Conservation (phyloP, 2,113 vertebrate genomes). For the Sapayoa aenigma region DNA sequence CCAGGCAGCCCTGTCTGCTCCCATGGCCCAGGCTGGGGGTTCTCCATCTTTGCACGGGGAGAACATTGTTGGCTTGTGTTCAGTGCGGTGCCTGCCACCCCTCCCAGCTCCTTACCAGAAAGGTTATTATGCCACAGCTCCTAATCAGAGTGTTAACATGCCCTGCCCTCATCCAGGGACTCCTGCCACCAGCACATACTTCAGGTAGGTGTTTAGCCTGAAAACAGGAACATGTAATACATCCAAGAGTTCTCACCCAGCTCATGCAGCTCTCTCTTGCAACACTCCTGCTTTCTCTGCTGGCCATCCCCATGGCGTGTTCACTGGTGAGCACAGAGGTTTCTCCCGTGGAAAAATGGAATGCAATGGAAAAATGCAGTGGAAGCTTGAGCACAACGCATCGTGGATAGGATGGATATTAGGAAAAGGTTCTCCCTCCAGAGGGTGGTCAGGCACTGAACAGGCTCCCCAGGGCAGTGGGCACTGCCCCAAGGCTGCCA, state of each 20-base stretch:
- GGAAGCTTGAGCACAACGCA: neutral
- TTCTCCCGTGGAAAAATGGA: neutral
- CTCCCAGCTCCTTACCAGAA: neutral
- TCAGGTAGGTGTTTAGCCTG: neutral
- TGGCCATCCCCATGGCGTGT: neutral
- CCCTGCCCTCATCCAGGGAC: neutral
- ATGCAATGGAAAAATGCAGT: neutral
- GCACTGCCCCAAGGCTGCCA: neutral
- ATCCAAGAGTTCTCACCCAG: neutral
- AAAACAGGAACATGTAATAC: neutral
- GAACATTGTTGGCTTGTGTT: accelerated
- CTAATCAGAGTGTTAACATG: neutral
- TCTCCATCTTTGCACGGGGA: neutral
- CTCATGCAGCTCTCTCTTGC: neutral
- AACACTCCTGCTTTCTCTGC: neutral
- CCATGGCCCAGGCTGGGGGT: neutral
- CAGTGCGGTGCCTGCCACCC: neutral
- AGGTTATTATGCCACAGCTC: neutral
- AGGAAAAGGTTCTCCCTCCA: neutral
- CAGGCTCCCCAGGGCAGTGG: neutral
- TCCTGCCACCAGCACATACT: neutral
- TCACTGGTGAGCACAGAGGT: neutral
- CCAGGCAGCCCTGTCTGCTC: accelerated
- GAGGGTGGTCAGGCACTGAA: neutral
- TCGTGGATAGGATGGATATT: accelerated